Percentiles rank a stretch among this genome's conserved stretches.
These are phyloP conservation scores for Eira barbara DNA, from an alignment of 2,113 vertebrate genomes.

Conservation along the genomic window DNA sequence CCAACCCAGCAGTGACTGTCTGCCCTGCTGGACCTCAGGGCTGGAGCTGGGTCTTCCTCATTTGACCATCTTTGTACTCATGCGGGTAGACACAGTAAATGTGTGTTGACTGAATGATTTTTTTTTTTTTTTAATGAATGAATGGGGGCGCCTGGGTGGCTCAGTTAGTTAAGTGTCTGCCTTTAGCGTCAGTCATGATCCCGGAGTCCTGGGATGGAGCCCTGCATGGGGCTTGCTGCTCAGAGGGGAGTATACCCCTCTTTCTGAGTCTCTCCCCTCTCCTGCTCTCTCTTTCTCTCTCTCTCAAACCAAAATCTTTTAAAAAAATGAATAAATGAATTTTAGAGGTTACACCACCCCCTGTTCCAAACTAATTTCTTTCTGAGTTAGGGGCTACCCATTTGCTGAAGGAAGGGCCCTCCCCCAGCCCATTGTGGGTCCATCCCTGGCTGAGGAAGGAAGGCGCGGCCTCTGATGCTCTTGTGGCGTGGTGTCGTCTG, in stretches of 20 bases:
- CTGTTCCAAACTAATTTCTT: background rate
- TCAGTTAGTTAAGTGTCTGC: too few species aligned
- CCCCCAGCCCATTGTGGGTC: background rate
- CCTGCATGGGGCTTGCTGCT: too few species aligned
- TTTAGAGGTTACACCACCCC: background rate
- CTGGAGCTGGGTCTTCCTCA: background rate
- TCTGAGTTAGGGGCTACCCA: background rate
- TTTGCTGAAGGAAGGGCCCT: too few species aligned
- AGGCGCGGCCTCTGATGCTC: background rate
- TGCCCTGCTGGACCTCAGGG: background rate
- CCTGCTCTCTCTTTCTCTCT: too few species aligned
- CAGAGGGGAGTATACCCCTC: too few species aligned
- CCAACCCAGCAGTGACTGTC: accelerated
- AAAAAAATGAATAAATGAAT: background rate
- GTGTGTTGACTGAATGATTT: background rate
- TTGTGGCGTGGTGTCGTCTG: background rate
- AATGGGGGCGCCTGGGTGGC: too few species aligned
- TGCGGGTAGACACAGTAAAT: background rate
- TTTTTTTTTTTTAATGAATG: background rate
- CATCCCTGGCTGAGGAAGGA: background rate
- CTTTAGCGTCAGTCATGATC: too few species aligned
- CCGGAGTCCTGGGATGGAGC: too few species aligned
- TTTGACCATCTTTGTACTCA: background rate
- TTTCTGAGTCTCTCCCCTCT: too few species aligned
- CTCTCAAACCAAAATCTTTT: too few species aligned